These are phyloP conservation scores for Andrena praecox DNA, from an alignment of 2,888 invertebrate species.

Conservation along the genomic window DNA sequence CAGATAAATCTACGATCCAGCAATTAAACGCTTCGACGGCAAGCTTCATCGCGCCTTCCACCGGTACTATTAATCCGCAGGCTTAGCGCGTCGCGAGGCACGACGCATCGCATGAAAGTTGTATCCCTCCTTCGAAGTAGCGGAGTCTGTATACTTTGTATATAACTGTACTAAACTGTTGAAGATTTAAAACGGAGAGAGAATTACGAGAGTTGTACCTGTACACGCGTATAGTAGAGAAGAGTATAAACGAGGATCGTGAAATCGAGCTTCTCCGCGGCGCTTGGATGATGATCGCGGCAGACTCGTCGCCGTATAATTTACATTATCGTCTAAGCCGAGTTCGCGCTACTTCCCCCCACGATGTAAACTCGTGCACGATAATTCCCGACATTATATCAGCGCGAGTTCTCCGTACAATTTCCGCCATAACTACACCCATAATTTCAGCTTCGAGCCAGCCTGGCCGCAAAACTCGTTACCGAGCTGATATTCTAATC, in stretches of 20 bases:
- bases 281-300: not conserved
- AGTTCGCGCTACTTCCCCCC: not conserved
- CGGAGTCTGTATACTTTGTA: slow-evolving; percentile 77
- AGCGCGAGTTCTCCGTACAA: not conserved
- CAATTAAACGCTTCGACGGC: not conserved
- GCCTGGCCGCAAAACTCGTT: not conserved
- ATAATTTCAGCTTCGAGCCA: not conserved
- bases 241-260: slow-evolving; percentile 40
- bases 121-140: slow-evolving; percentile 67
- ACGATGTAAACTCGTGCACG: not conserved
- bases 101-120: slow-evolving; percentile 53
- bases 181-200: slow-evolving; percentile 41
- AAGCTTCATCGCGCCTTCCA: not conserved
- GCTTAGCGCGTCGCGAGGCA: slow-evolving; percentile 11
- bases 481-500: slow-evolving; percentile 6
- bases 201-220: slow-evolving; percentile 53
- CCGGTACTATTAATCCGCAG: slow-evolving; percentile 26
- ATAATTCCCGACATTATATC: not conserved
- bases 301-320: not conserved
- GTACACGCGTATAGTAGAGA: slow-evolving; percentile 26
- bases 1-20: not conserved
- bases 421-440: not conserved
- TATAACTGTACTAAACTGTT: slow-evolving; percentile 71
- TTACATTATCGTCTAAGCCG: not conserved
- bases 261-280: slow-evolving; percentile 10